These are phyloP conservation scores for Monomorium pharaonis DNA, from an alignment of 1,140 invertebrate species.

Conservation along the genomic window DNA sequence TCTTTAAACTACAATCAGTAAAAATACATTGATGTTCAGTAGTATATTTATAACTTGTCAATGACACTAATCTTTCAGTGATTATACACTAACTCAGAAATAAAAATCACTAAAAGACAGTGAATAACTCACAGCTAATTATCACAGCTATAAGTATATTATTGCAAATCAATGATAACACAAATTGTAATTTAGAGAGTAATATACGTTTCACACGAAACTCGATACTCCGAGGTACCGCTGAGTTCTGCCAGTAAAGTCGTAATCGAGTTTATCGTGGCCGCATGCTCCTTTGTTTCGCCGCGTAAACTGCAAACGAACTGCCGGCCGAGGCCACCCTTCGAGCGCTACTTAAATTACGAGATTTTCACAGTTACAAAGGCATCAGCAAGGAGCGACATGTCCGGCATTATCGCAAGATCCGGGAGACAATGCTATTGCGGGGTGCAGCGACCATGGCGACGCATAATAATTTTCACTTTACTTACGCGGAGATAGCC, in stretches of 20 bases:
- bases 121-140: no score
- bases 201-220: not conserved
- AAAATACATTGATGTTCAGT: no score
- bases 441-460: not conserved
- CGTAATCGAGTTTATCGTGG: not conserved
- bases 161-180: no score
- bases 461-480: slow-evolving; percentile 45
- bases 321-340: not conserved
- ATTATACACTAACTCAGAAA: no score
- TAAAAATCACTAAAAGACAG: no score
- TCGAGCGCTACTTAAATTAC: slow-evolving; percentile 38
- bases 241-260: not conserved
- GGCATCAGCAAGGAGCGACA: not conserved
- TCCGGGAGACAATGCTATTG: slow-evolving; percentile 6
- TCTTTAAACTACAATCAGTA: no score
- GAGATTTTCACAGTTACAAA: slow-evolving; percentile 38
- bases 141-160: no score
- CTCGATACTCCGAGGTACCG: not conserved
- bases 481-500: not conserved
- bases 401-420: slow-evolving; percentile 26
- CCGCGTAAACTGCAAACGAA: slow-evolving; percentile 16
- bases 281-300: not conserved
- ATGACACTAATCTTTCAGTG: no score
- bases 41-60: no score
- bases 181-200: no score